A percentile compares a stretch with the other conserved stretches of the same genome.
Conservation (phyloP, 2,888 invertebrate species). For the Meteorus cinctellus region DNA sequence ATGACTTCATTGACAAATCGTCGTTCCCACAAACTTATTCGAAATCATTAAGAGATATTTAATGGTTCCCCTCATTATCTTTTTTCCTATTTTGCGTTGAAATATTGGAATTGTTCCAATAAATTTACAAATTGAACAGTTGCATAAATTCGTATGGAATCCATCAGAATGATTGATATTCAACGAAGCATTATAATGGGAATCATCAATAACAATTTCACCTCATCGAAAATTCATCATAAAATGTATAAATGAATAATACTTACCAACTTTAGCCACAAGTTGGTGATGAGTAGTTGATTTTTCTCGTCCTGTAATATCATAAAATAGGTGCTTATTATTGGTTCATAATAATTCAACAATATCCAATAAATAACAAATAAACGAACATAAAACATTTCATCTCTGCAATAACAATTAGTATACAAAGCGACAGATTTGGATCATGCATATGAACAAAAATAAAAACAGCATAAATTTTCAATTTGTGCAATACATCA, state of each 20-base stretch:
- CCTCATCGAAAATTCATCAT: background rate
- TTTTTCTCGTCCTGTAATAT: slow-evolving; percentile 94
- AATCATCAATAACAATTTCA: background rate
- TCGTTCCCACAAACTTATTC: background rate
- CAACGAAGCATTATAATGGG: background rate
- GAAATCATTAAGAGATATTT: background rate
- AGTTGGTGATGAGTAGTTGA: slow-evolving; percentile 96
- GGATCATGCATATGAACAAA: background rate
- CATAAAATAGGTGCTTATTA: slow-evolving; percentile 40
- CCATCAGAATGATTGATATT: background rate
- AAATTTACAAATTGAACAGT: background rate
- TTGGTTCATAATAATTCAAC: background rate
- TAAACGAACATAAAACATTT: background rate
- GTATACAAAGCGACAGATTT: background rate
- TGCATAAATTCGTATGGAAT: background rate
- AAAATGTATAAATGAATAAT: slow-evolving; percentile 2
- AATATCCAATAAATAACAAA: background rate
- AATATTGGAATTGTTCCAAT: background rate
- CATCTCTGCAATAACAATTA: too few relatives aligned
- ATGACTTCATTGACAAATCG: background rate
- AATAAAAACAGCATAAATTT: background rate
- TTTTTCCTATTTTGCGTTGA: background rate
- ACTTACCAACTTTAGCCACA: slow-evolving; percentile 97
- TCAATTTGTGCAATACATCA: background rate
- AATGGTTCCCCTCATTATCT: background rate